These are phyloP conservation scores for Leucophora obtusa DNA, from an alignment of 2,888 invertebrate species.

Conservation along the genomic window DNA sequence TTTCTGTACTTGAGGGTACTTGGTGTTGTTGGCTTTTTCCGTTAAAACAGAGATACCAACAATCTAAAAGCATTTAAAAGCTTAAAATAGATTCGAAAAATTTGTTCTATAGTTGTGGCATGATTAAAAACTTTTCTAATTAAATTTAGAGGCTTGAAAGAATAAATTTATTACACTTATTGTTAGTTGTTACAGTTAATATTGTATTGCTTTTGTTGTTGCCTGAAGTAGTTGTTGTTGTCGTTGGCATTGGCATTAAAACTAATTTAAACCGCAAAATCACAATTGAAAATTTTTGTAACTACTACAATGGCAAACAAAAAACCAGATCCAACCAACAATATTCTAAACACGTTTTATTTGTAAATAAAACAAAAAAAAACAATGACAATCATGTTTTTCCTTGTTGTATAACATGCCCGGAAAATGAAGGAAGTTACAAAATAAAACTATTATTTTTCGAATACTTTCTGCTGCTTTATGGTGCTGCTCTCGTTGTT, in stretches of 20 bases:
- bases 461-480: neutral
- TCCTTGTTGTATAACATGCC: slow-evolving; percentile 15
- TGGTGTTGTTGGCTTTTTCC: neutral
- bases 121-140: slow-evolving; percentile 16
- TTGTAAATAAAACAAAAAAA: slow-evolving; percentile 23
- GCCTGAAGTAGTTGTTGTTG: too few relatives aligned
- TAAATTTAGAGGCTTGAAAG: slow-evolving; percentile 1
- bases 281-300: slow-evolving; percentile 14
- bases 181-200: neutral
- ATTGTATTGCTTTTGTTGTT: neutral
- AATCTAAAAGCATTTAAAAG: neutral
- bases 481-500: neutral
- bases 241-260: slow-evolving; percentile 23
- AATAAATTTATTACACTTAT: neutral
- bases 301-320: neutral
- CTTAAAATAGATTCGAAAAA: slow-evolving; percentile 2
- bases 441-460: slow-evolving; percentile 19
- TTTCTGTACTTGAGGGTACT: neutral
- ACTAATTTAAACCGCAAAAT: slow-evolving; percentile 25
- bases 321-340: neutral
- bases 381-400: slow-evolving; percentile 25
- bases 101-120: neutral
- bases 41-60: too few relatives aligned
- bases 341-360: slow-evolving; percentile 36
- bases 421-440: slow-evolving; percentile 30